Evolutionary conservation across 2,888 invertebrate species (phyloP).

Genomic region (Oxytorus armatus): DNA sequence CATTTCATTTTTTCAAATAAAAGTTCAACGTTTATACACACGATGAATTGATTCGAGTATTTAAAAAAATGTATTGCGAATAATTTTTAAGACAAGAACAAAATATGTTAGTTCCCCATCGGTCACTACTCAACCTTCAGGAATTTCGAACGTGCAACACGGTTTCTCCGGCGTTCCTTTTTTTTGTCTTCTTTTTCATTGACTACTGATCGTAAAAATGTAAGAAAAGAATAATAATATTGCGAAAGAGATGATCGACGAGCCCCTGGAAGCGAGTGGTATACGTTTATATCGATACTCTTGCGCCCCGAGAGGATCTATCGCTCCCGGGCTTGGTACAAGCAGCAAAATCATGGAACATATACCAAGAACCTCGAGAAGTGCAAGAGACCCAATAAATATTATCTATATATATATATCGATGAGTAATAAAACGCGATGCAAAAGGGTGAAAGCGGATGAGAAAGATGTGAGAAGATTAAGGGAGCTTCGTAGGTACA

Average conservation of each 20-base stretch:
- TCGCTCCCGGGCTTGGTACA: slow-evolving; percentile 78
- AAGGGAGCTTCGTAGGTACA: slow-evolving; percentile 33
- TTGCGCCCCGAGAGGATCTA: slow-evolving; percentile 73
- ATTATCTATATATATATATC: slow-evolving; percentile 33
- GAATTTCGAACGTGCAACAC: slow-evolving; percentile 15
- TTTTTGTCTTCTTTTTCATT: background rate
- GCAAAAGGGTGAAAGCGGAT: slow-evolving; percentile 74
- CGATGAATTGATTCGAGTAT: no score
- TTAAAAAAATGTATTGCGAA: background rate
- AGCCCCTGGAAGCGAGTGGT: slow-evolving; percentile 51
- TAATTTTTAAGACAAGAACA: background rate
- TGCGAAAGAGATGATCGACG: slow-evolving; percentile 40
- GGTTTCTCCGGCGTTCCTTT: background rate
- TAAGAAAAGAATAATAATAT: slow-evolving; percentile 25
- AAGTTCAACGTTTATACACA: no score
- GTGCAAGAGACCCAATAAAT: slow-evolving; percentile 71
- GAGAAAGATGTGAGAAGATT: slow-evolving; percentile 49
- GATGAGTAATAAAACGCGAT: slow-evolving; percentile 54
- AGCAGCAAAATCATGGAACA: slow-evolving; percentile 63
- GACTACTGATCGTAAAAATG: slow-evolving; percentile 15
- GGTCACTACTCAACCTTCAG: background rate
- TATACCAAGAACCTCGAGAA: slow-evolving; percentile 12
- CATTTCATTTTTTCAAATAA: no score
- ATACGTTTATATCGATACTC: slow-evolving; percentile 72
- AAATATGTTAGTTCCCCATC: background rate